phyloP scores from a whole-genome alignment of 2,797 vertebrate genomes.

The Centropyge bicolor region DNA sequence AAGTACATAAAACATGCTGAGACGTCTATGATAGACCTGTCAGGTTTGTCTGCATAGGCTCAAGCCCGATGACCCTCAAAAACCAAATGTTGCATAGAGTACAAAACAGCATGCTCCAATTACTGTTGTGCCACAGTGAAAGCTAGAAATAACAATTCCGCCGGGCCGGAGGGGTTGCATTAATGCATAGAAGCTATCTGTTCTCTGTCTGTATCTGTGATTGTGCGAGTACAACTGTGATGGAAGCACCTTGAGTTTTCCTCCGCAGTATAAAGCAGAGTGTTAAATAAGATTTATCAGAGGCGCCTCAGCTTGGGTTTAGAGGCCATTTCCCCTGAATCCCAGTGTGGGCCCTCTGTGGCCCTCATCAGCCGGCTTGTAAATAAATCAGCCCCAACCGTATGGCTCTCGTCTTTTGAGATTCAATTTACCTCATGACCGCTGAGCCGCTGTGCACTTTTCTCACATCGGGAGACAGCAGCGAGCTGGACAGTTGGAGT shows the following conservation, averaged over 20 bases:
- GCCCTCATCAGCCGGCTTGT: conserved; percentile 72
- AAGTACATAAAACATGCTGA: not conserved
- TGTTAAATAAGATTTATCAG: conserved; percentile 83
- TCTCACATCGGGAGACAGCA: conserved; percentile 62
- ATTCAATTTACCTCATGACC: conserved; percentile 78
- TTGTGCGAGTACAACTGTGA: conserved; percentile 39
- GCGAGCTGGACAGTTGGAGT: conserved; percentile 47
- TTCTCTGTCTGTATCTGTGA: conserved; percentile 44
- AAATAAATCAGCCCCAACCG: conserved; percentile 82
- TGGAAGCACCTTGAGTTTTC: conserved; percentile 57
- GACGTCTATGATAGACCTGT: conserved; percentile 5
- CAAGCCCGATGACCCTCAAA: conserved; percentile 22
- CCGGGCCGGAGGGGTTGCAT: conserved; percentile 31
- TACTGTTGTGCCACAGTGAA: not conserved
- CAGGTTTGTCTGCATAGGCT: not conserved
- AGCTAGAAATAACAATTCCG: conserved; percentile 29
- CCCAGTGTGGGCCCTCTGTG: conserved; percentile 63
- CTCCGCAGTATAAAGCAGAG: conserved; percentile 43
- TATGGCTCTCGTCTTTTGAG: conserved; percentile 70
- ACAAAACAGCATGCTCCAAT: conserved; percentile 43
- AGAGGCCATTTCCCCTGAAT: conserved; percentile 80
- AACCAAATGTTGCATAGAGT: conserved; percentile 23
- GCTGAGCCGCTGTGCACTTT: conserved; percentile 64
- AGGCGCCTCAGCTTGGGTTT: conserved; percentile 63
- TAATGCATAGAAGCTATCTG: conserved; percentile 39